These are phyloP conservation scores for Cheilosia pagana DNA, from an alignment of 2,888 invertebrate genomes.

Conservation along the genomic window DNA sequence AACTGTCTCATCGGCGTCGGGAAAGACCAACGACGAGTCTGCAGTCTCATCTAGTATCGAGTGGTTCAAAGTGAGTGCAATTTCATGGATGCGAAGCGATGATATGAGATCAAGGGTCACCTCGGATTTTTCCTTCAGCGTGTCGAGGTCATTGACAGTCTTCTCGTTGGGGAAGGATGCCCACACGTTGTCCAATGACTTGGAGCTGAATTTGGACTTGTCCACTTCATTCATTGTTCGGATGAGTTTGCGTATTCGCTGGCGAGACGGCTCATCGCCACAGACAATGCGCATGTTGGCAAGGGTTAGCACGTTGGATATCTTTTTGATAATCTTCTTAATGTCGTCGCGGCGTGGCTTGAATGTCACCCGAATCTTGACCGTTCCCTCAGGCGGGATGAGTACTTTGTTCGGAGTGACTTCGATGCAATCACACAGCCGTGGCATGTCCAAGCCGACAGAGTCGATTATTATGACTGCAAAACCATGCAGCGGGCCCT, in stretches of 20 bases:
- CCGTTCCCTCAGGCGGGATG: constrained; percentile 82
- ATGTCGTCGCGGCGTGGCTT: constrained; percentile 84
- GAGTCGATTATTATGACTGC: constrained; percentile 81
- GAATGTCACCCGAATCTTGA: constrained; percentile 83
- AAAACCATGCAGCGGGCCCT: constrained; percentile 85
- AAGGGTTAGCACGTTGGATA: constrained; percentile 81
- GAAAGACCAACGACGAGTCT: constrained; percentile 78
- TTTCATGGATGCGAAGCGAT: constrained; percentile 80
- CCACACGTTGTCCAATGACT: constrained; percentile 79
- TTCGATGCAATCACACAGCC: constrained; percentile 80
- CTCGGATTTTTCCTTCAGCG: constrained; percentile 79
- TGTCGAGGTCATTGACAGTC: constrained; percentile 77
- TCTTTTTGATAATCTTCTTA: constrained; percentile 81
- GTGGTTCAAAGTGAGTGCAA: constrained; percentile 81
- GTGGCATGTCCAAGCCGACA: constrained; percentile 79
- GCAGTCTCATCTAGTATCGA: constrained; percentile 80
- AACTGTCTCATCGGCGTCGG: constrained; percentile 82
- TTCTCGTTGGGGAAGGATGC: constrained; percentile 79
- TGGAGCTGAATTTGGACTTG: constrained; percentile 78
- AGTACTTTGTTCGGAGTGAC: constrained; percentile 83
- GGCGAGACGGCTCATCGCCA: constrained; percentile 85
- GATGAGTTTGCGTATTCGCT: constrained; percentile 81
- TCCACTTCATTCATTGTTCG: constrained; percentile 78
- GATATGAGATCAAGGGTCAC: constrained; percentile 80
- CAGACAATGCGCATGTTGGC: constrained; percentile 84